These are phyloP conservation scores for Synergus gifuensis DNA, from an alignment of 2,888 invertebrate genomes.

Conservation along the genomic window DNA sequence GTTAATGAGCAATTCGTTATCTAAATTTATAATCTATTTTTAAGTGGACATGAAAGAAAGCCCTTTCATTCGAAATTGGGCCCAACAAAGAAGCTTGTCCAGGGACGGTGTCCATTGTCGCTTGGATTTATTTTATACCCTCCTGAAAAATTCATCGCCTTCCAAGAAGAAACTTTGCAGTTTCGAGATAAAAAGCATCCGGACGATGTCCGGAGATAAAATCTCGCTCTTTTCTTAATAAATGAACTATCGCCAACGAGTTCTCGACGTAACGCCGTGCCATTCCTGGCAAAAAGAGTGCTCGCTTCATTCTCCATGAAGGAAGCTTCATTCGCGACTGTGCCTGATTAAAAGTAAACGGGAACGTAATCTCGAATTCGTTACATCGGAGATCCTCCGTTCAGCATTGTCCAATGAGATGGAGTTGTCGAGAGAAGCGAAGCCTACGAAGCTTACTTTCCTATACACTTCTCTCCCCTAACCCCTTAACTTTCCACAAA, in stretches of 20 bases:
- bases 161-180: constrained; percentile 13
- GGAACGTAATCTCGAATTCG: constrained; percentile 55
- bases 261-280: constrained; percentile 24
- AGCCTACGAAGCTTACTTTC: constrained; percentile 45
- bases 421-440: constrained; percentile 50
- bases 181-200: constrained; percentile 27
- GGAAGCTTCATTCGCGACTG: constrained; percentile 53
- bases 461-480: constrained; percentile 46
- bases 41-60: not conserved
- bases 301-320: constrained; percentile 41
- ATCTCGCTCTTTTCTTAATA: constrained; percentile 36
- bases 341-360: constrained; percentile 56
- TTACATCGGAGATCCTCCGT: constrained; percentile 34
- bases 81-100: not conserved
- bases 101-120: constrained; percentile 29
- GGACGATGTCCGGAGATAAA: constrained; percentile 30
- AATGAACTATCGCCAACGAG: constrained; percentile 38
- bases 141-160: constrained; percentile 26
- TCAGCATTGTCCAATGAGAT: constrained; percentile 52
- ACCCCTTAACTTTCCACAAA: constrained; percentile 44
- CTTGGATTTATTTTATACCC: constrained; percentile 32
- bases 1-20: constrained; percentile 32
- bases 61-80: not conserved
- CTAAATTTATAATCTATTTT: constrained; percentile 33
- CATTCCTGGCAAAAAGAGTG: constrained; percentile 24